These are phyloP conservation scores for Cheilosia vulpina DNA, from an alignment of 2,888 invertebrate species.

Conservation along the genomic window DNA sequence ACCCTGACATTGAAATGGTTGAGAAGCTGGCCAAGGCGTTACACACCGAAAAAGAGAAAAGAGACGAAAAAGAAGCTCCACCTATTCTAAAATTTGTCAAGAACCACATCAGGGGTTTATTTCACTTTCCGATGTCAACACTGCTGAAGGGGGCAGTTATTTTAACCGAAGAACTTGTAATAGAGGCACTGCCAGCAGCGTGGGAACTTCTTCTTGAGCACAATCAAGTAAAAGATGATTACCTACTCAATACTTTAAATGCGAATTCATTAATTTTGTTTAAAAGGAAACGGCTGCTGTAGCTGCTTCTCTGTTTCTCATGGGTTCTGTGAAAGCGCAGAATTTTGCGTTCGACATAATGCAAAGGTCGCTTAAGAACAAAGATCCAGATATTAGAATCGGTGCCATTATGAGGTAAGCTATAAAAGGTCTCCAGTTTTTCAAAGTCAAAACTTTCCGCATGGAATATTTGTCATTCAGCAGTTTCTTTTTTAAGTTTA, in stretches of 20 bases:
- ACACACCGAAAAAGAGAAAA: slow-evolving; percentile 83
- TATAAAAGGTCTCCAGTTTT: background rate
- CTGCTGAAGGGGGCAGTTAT: slow-evolving; percentile 95
- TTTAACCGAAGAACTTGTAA: slow-evolving; percentile 93
- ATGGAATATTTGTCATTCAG: no score
- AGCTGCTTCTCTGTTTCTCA: slow-evolving; percentile 95
- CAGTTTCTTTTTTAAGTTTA: no score
- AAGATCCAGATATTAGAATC: slow-evolving; percentile 92
- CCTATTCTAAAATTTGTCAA: slow-evolving; percentile 92
- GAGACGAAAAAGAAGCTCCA: slow-evolving; percentile 85
- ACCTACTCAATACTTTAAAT: background rate
- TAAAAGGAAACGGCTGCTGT: slow-evolving; percentile 91
- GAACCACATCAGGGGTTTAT: slow-evolving; percentile 92
- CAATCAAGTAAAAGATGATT: slow-evolving; percentile 84
- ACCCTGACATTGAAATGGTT: slow-evolving; percentile 82
- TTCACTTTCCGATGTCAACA: slow-evolving; percentile 94
- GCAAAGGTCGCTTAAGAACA: slow-evolving; percentile 93
- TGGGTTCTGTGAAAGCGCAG: slow-evolving; percentile 96
- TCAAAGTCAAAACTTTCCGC: background rate
- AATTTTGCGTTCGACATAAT: slow-evolving; percentile 95
- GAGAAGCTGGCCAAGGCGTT: slow-evolving; percentile 81
- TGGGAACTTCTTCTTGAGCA: slow-evolving; percentile 97
- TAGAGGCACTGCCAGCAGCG: slow-evolving; percentile 94
- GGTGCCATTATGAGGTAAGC: slow-evolving; percentile 90
- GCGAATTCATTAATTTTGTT: background rate